Base-by-base conservation (phyloP, 1,140 invertebrate genomes). In the Monochamus saltuarius region DNA sequence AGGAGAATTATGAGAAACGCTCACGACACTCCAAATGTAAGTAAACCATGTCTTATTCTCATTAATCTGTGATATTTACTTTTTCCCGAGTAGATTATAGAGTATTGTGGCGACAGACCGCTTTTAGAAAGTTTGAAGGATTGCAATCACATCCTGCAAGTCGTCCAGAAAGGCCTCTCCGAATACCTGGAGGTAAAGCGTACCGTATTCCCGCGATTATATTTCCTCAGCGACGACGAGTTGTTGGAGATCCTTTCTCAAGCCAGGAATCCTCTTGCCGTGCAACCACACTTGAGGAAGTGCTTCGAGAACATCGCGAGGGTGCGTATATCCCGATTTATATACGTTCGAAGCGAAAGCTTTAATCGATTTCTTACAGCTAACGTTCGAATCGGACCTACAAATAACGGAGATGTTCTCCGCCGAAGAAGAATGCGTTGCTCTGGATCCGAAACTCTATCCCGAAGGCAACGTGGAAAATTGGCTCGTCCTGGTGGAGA, bases 221-320 rank as follows among this genome's bases (percentile, higher is more conserved):
- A 86, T 77, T 91, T 91, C 75, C 83, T 91, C 61, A 89, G 87
- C 64, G 88, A 91, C 68, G 87, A 90, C 64, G 89, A 91, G 65
- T 78, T 91, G 7, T 74, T 91, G 34, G 87, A 90, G 72, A 91
- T 91, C 56, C 77, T 91, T 4, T 86, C 87, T 0, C 87, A 90
- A 72, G 84, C 87, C 0, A 85, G 85, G 62, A 85, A 90, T 73
- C 87, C 89, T 0, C 79, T 81, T 14, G 87, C 89, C 16, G 88
- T 91, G 8, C 89, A 91, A 67, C 89, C 88, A 0, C 88, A 91
- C 79, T 77, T 91, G 7, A 83, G 84, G 62, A 91, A 91, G 72
- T 91, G 89, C 75, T 91, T 91, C 71, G 89, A 91, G 70, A 89
- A 87, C 70, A 89, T 91, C 69, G 82, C 84, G 17, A 85, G 80